Base-by-base conservation (phyloP, 2,888 invertebrate species). In the Hydrotaea cyrtoneurina region DNA sequence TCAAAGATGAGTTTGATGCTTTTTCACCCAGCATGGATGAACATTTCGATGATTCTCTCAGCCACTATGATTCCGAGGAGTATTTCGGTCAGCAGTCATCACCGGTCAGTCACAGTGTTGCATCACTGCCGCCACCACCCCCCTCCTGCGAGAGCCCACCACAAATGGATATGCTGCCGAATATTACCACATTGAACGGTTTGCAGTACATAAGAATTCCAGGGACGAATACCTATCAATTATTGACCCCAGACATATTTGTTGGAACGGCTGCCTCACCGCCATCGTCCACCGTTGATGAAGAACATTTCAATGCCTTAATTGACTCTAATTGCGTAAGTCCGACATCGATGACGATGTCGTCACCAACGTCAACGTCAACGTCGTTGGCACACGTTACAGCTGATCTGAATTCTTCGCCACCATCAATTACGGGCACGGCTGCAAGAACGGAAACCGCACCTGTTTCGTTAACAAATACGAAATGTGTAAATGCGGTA, bases 171-270 rank as follows among this genome's bases (percentile, higher is more conserved):
- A 83, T 88, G 83, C 91, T 94, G 73, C 93, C 94, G 0, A 93
- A 89, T 78, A 88, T 93, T n/a, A 93, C 93, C 5, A 92, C 90
- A 13, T 88, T 93, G 2, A 92, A 92, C 86, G 93, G 92, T 0
- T 92, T 94, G 76, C 94, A 95, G 80, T 95, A 95, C 88, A 92
- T 95, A 43, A 93, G 94, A 86, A 92, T 95, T 74, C 93, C 94
- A 69, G 93, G 94, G 8, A 93, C 94, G 7, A 95, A 95, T 89
- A 93, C 94, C 3, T 95, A 95, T 88, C 95, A 95, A 87, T 89
- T 95, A 86, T 93, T 95, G 15, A 93, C 94, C 10, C 93, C 94
- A 72, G 90, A 93, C 73, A 90, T 94, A 75, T 94, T 95, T 80
- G 94, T 95, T 83, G 94, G 87, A 46, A 80, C 81, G 39, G 83